Evolutionary conservation across 1,140 invertebrate species (phyloP).

Genomic region (Oryctes rhinoceros): DNA sequence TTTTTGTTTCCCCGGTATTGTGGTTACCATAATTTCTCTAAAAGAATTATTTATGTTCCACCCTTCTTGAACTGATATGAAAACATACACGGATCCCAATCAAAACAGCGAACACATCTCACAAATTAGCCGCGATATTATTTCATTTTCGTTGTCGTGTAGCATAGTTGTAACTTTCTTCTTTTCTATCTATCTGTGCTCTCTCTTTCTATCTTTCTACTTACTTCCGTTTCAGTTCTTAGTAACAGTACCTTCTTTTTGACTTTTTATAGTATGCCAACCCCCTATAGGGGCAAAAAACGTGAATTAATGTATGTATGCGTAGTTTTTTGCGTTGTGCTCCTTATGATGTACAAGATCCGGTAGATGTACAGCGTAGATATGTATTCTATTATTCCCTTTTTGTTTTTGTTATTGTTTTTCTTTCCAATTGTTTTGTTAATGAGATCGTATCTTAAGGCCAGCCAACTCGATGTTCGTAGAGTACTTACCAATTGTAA

Average conservation of each 20-base stretch:
- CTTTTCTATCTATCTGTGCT: constrained; percentile 1
- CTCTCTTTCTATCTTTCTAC: constrained; percentile 27
- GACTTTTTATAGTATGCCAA: constrained; percentile 59
- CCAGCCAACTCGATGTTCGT: background rate
- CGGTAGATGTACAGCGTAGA: constrained; percentile 51
- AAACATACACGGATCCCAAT: no score
- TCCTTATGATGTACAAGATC: constrained; percentile 61
- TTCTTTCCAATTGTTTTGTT: background rate
- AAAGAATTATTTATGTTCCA: no score
- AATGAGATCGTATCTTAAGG: background rate
- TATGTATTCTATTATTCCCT: background rate
- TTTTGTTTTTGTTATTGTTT: background rate
- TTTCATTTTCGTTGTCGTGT: background rate
- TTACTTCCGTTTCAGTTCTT: constrained; percentile 12
- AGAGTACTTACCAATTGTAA: background rate
- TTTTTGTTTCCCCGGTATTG: no score
- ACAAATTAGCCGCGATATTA: no score
- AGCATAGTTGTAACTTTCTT: background rate
- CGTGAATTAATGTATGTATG: constrained; percentile 62
- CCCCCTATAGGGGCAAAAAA: constrained; percentile 61
- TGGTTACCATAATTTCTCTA: no score
- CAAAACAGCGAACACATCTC: no score
- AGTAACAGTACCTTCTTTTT: constrained; percentile 38
- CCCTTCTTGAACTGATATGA: no score
- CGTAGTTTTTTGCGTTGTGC: constrained; percentile 60